Percentiles rank a stretch among this genome's conserved stretches.
These are phyloP conservation scores for Cepaea hortensis DNA, from an alignment of 2,888 invertebrate species.

Conservation along the genomic window DNA sequence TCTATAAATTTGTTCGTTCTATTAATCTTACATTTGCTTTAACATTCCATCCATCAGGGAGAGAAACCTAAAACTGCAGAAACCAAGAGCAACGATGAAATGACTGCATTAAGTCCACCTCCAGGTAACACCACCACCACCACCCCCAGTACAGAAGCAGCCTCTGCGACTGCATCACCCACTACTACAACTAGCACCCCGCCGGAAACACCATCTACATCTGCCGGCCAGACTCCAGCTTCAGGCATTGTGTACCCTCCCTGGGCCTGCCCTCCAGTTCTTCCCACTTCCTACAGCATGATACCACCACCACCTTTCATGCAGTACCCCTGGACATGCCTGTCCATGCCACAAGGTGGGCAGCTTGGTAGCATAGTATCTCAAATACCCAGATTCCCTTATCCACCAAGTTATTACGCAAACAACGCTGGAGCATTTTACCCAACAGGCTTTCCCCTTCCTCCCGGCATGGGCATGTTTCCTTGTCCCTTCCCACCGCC, in stretches of 20 bases:
- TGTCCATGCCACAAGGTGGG: not conserved
- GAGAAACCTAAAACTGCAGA: slow-evolving; percentile 44
- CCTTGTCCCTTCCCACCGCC: slow-evolving; percentile 38
- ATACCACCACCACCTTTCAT: slow-evolving; percentile 26
- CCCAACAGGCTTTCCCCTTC: slow-evolving; percentile 15
- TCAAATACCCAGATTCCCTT: slow-evolving; percentile 45
- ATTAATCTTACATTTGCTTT: no score
- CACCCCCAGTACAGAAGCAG: not conserved
- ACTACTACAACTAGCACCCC: not conserved
- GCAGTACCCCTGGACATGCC: slow-evolving; percentile 24
- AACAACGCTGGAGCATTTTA: slow-evolving; percentile 20
- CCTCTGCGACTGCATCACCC: not conserved
- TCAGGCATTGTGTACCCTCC: not conserved
- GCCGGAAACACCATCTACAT: not conserved
- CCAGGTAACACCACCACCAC: slow-evolving; percentile 4
- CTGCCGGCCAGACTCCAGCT: not conserved
- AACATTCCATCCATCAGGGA: slow-evolving; percentile 33
- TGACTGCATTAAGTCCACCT: not conserved
- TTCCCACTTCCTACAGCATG: not conserved
- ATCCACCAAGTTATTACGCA: slow-evolving; percentile 47
- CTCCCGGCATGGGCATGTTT: slow-evolving; percentile 32
- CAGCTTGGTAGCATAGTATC: not conserved
- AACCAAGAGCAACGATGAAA: slow-evolving; percentile 12
- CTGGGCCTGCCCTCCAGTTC: not conserved
- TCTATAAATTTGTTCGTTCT: no score